phyloP scores from a whole-genome alignment of 2,888 invertebrate species.

The Uropetala carovei region DNA sequence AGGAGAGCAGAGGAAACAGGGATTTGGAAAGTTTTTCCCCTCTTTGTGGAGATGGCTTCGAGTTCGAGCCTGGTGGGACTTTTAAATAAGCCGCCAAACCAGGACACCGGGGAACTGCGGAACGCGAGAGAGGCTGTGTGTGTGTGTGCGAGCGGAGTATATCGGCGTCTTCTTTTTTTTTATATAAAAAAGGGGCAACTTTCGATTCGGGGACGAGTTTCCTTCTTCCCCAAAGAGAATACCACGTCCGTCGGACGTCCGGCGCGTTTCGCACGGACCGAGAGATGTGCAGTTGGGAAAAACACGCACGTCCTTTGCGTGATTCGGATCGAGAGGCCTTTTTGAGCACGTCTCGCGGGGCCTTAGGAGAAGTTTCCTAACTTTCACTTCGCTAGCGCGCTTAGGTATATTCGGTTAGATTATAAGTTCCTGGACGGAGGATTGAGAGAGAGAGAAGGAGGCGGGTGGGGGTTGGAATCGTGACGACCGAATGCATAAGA shows the following conservation, averaged over 20 bases:
- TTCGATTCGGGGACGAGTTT: too few species aligned
- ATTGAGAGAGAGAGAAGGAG: not conserved
- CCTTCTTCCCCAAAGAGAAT: too few species aligned
- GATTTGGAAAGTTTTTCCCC: not conserved
- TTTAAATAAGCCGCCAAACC: slow-evolving; percentile 6
- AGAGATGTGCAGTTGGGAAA: too few species aligned
- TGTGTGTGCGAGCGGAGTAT: too few species aligned
- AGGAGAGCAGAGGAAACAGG: slow-evolving; percentile 18
- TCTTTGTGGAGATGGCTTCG: not conserved
- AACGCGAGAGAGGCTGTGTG: too few species aligned
- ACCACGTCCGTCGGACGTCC: too few species aligned
- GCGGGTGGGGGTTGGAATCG: not conserved
- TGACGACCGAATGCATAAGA: slow-evolving; percentile 20
- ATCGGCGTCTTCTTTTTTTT: too few species aligned
- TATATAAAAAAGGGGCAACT: too few species aligned
- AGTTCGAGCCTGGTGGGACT: not conserved
- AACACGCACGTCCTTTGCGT: too few species aligned
- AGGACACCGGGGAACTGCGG: not conserved
- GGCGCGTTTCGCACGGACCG: too few species aligned
- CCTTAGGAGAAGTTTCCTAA: not conserved
- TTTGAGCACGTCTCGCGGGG: not conserved
- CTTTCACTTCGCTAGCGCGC: not conserved
- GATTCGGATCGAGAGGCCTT: too few species aligned
- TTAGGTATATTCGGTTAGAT: slow-evolving; percentile 9
- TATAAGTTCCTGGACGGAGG: not conserved